Conservation (phyloP, 2,113 vertebrate genomes). For the Syrmaticus mikado region DNA sequence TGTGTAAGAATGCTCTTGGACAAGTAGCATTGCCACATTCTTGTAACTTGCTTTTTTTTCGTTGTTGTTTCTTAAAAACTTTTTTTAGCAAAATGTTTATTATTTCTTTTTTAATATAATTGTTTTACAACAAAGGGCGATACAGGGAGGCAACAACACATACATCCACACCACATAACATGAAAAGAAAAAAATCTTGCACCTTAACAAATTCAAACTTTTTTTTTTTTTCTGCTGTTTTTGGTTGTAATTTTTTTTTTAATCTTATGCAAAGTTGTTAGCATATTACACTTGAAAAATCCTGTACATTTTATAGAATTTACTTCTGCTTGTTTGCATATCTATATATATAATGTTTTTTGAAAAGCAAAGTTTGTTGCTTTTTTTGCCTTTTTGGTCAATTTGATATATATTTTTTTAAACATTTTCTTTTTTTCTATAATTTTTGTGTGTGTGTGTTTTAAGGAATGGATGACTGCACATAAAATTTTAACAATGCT, state of each 20-base stretch:
- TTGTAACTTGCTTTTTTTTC: constrained; percentile 86
- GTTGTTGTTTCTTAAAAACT: constrained; percentile 82
- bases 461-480: constrained; percentile 89
- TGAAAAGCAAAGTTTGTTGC: constrained; percentile 70
- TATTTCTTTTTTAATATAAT: constrained; percentile 78
- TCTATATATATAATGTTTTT: constrained; percentile 48
- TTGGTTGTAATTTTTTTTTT: constrained; percentile 74
- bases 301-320: constrained; percentile 80
- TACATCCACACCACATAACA: constrained; percentile 99
- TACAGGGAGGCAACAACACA: constrained; percentile 97
- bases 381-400: constrained; percentile 74
- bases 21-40: constrained; percentile 92
- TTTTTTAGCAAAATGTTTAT: constrained; percentile 81
- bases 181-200: constrained; percentile 94
- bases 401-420: constrained; percentile 87
- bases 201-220: constrained; percentile 79
- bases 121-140: constrained; percentile 90
- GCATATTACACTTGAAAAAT: constrained; percentile 78
- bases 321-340: constrained; percentile 70
- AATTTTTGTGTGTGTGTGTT: constrained; percentile 84
- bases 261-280: constrained; percentile 82
- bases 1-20: constrained; percentile 99
- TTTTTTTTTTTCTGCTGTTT: constrained; percentile 69
- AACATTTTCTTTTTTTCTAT: constrained; percentile 84
- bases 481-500: constrained; percentile 88